Conservation (phyloP, 1,140 invertebrate genomes). For the Harlomillsia oculata region DNA sequence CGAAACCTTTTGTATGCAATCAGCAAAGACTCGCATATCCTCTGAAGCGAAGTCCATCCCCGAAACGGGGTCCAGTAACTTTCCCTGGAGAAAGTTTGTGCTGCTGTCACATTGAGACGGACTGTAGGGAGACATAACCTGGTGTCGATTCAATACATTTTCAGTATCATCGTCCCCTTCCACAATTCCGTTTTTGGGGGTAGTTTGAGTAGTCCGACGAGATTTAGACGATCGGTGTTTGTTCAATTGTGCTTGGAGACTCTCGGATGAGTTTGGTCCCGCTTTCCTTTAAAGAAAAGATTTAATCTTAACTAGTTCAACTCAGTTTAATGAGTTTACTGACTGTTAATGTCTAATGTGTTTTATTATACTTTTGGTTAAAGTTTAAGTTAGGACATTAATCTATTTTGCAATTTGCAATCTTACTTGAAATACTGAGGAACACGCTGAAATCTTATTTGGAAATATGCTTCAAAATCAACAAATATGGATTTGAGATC, state of each 20-base stretch:
- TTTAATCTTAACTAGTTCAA: too few species aligned
- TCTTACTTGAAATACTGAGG: conserved; percentile 62
- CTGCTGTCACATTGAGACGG: too few species aligned
- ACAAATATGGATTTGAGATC: conserved; percentile 75
- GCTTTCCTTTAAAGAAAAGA: too few species aligned
- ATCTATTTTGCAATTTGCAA: too few species aligned
- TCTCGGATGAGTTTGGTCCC: too few species aligned
- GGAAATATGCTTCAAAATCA: conserved; percentile 80
- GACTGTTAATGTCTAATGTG: background rate
- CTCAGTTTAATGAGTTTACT: background rate
- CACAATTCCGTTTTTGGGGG: too few species aligned
- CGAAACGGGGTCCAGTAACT: conserved; percentile 40
- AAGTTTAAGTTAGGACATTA: background rate
- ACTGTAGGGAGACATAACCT: too few species aligned
- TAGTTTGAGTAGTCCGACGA: too few species aligned
- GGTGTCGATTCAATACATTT: too few species aligned
- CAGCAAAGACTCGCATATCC: conserved; percentile 48
- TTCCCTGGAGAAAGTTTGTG: too few species aligned
- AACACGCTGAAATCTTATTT: conserved; percentile 71
- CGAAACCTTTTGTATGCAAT: conserved; percentile 44
- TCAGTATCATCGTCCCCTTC: too few species aligned
- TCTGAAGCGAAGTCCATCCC: conserved; percentile 41
- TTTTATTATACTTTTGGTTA: background rate
- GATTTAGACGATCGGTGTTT: background rate
- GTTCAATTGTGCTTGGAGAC: too few species aligned